phyloP scores from a whole-genome alignment of 2,888 invertebrate genomes.

The Melitaea athalia region DNA sequence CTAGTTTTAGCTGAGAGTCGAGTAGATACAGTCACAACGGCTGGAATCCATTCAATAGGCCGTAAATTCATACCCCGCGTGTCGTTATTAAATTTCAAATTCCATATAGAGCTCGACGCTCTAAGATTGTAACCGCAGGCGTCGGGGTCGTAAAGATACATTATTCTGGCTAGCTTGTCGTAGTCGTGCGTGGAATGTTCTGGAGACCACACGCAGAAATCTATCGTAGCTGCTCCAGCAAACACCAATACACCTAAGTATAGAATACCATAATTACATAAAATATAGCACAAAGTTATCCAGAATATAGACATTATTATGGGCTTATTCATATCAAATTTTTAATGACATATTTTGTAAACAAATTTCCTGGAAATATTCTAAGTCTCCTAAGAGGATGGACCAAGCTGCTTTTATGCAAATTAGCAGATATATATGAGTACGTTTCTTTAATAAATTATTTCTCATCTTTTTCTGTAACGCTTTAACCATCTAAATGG shows the following conservation, averaged over 20 bases:
- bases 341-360: too few relatives aligned
- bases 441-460: too few relatives aligned
- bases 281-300: constrained; percentile 19
- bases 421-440: too few relatives aligned
- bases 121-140: constrained; percentile 53
- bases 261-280: too few relatives aligned
- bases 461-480: too few relatives aligned
- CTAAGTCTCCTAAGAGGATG: too few relatives aligned
- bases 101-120: constrained; percentile 43
- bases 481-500: too few relatives aligned
- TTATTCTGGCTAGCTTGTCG: constrained; percentile 61
- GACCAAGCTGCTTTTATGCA: too few relatives aligned
- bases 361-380: too few relatives aligned
- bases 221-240: constrained; percentile 49
- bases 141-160: constrained; percentile 66
- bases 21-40: constrained; percentile 53
- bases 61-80: constrained; percentile 51
- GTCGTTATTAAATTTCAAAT: constrained; percentile 54
- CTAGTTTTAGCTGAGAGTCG: constrained; percentile 58
- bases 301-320: background rate
- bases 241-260: constrained; percentile 54
- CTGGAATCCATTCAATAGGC: constrained; percentile 55
- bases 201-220: constrained; percentile 60
- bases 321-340: too few relatives aligned
- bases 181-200: constrained; percentile 49